Evolutionary conservation across 2,888 invertebrate species (phyloP).

Genomic region (Malthinus flaveolus): DNA sequence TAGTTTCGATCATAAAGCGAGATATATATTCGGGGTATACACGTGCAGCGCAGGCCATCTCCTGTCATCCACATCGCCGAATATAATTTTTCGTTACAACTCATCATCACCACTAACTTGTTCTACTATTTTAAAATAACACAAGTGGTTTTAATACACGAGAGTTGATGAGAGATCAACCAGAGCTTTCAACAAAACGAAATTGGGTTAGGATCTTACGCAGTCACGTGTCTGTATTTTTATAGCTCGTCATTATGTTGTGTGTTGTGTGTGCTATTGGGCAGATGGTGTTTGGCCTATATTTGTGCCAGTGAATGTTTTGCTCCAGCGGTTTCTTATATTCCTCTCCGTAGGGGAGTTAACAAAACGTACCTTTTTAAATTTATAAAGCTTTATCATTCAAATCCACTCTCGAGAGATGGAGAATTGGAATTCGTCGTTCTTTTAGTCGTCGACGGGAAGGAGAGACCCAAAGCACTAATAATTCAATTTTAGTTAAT

Average conservation of each 20-base stretch:
- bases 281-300: constrained; percentile 13
- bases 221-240: constrained; percentile 35
- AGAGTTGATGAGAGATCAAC: constrained; percentile 42
- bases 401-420: background rate
- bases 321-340: constrained; percentile 4
- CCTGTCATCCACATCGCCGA: constrained; percentile 12
- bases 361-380: background rate
- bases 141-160: constrained; percentile 41
- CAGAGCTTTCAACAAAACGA: constrained; percentile 43
- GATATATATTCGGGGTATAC: constrained; percentile 39
- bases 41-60: constrained; percentile 32
- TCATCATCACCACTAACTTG: constrained; percentile 24
- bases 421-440: background rate
- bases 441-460: background rate
- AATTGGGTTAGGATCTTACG: constrained; percentile 43
- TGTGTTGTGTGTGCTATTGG: constrained; percentile 8
- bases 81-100: constrained; percentile 2
- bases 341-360: constrained; percentile 2
- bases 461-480: background rate
- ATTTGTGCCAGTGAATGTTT: constrained; percentile 3
- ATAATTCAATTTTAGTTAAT: background rate
- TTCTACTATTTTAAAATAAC: constrained; percentile 39
- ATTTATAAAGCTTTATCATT: background rate
- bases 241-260: constrained; percentile 11
- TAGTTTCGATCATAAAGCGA: constrained; percentile 45